phyloP scores from a whole-genome alignment of 30 jellyfish, hydroid and myxozoan genomes.

The Cassiopea andromeda region DNA sequence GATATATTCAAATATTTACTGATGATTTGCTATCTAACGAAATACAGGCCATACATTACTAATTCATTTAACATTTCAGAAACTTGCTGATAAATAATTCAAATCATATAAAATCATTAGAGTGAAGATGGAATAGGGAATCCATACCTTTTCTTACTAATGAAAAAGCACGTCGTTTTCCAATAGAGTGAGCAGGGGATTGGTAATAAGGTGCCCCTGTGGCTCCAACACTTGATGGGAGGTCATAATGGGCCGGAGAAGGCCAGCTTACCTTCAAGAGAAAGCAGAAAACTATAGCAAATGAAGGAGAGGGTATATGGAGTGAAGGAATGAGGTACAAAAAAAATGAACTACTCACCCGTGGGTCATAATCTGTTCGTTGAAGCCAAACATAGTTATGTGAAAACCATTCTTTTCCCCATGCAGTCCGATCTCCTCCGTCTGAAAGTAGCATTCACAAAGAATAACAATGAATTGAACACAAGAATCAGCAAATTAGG shows the following conservation, averaged over 20 bases:
- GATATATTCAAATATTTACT: too few species aligned
- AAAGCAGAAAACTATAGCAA: background rate
- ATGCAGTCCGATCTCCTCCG: conserved; percentile 80
- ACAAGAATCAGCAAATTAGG: background rate
- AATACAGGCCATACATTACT: too few species aligned
- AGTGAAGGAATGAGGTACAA: background rate
- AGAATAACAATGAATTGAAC: background rate
- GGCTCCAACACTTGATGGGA: conserved; percentile 47
- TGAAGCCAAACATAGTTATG: conserved; percentile 77
- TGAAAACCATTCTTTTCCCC: conserved; percentile 85
- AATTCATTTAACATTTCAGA: too few species aligned
- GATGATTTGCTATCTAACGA: too few species aligned
- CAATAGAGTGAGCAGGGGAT: conserved; percentile 58
- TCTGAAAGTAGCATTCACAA: conserved; percentile 9
- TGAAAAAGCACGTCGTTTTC: conserved; percentile 36
- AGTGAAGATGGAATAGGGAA: too few species aligned
- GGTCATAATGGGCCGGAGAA: conserved; percentile 72
- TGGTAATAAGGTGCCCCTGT: conserved; percentile 21
- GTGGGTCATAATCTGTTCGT: conserved; percentile 74
- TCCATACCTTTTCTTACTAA: conserved; percentile 62
- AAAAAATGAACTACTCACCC: conserved; percentile 41
- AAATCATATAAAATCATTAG: too few species aligned
- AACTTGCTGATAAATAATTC: too few species aligned
- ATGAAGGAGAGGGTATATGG: background rate
- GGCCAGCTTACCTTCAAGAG: conserved; percentile 73